phyloP scores from a whole-genome alignment of 2,888 invertebrate genomes.

The Dasysyrphus tricinctus region DNA sequence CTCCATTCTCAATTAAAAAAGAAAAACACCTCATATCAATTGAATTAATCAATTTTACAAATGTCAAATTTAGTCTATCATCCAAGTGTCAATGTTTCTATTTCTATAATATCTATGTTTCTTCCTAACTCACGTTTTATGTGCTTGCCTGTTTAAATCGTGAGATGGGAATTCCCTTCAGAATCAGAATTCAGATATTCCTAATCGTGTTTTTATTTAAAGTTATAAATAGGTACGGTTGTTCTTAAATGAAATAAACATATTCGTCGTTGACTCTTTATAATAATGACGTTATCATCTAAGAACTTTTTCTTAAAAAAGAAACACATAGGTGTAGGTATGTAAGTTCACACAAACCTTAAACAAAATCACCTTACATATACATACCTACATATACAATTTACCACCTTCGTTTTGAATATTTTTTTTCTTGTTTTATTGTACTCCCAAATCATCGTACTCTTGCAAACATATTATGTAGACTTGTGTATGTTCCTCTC shows the following conservation, averaged over 20 bases:
- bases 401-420: constrained; percentile 41
- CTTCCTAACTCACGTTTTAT: neutral
- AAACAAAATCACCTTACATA: constrained; percentile 20
- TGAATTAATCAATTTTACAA: too few species aligned
- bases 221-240: too few species aligned
- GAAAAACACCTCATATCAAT: too few species aligned
- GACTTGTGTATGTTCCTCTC: constrained; percentile 40
- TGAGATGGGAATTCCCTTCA: constrained; percentile 19
- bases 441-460: constrained; percentile 35
- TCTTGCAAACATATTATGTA: constrained; percentile 28
- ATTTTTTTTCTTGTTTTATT: constrained; percentile 23
- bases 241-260: neutral
- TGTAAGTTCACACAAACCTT: constrained; percentile 1
- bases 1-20: too few species aligned
- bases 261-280: neutral
- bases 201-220: neutral
- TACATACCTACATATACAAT: constrained; percentile 29
- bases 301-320: neutral
- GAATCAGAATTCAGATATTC: neutral
- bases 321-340: neutral
- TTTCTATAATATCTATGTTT: neutral
- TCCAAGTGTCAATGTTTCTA: constrained; percentile 9
- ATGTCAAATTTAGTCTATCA: constrained; percentile 4
- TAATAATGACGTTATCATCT: constrained; percentile 31
- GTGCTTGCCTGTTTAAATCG: neutral